These are phyloP conservation scores for Macquaria australasica DNA, from an alignment of 2,113 vertebrate genomes.

Conservation along the genomic window DNA sequence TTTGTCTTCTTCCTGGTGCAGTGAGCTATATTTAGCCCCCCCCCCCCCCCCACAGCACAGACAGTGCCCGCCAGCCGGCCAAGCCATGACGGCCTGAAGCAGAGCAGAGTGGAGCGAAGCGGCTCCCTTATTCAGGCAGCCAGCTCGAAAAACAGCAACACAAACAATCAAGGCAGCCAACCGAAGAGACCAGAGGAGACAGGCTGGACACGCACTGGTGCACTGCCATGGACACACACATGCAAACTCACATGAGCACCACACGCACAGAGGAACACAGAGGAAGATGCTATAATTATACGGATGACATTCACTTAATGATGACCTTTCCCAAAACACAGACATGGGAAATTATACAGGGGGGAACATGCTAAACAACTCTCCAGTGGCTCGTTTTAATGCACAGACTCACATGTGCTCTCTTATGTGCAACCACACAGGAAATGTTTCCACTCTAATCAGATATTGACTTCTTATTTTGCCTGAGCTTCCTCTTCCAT, in stretches of 20 bases:
- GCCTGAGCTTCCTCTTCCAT: background rate
- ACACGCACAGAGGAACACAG: slow-evolving; percentile 7
- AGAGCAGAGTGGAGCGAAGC: slow-evolving; percentile 14
- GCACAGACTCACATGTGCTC: slow-evolving; percentile 1
- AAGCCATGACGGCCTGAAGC: slow-evolving; percentile 58
- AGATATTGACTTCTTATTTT: slow-evolving; percentile 45
- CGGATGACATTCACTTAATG: slow-evolving; percentile 62
- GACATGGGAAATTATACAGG: slow-evolving; percentile 57
- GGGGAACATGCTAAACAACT: slow-evolving; percentile 14
- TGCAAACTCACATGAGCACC: slow-evolving; percentile 23
- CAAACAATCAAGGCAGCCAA: slow-evolving; percentile 48
- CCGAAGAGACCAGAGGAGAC: slow-evolving; percentile 39
- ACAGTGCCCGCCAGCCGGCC: slow-evolving; percentile 71
- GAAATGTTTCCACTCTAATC: slow-evolving; percentile 64
- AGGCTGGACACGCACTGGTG: slow-evolving; percentile 36
- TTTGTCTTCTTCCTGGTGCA: slow-evolving; percentile 75
- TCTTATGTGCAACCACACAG: slow-evolving; percentile 20
- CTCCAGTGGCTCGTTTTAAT: slow-evolving; percentile 7
- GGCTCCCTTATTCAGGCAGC: slow-evolving; percentile 32
- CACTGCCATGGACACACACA: slow-evolving; percentile 61
- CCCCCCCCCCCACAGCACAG: slow-evolving; percentile 49
- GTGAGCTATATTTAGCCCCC: slow-evolving; percentile 78
- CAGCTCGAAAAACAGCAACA: slow-evolving; percentile 55
- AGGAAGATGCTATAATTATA: slow-evolving; percentile 57
- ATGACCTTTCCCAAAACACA: slow-evolving; percentile 64